Evolutionary conservation across 2,888 invertebrate species (phyloP).

Genomic region (Sthenelais limicola): DNA sequence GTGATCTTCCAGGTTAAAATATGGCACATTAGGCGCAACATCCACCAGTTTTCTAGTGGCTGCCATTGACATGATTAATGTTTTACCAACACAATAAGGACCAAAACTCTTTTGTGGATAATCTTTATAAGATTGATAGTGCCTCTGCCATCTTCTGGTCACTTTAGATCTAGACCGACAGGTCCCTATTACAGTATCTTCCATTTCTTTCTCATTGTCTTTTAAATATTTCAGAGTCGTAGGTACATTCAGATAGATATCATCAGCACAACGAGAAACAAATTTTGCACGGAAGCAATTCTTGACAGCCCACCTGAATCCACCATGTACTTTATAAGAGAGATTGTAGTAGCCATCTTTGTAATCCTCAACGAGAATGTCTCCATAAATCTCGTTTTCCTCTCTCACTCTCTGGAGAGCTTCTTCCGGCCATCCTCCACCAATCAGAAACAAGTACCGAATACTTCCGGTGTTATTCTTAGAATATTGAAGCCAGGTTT

Average conservation of each 20-base stretch:
- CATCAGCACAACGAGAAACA: neutral
- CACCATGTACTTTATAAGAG: neutral
- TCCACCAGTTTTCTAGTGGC: neutral
- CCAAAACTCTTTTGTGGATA: neutral
- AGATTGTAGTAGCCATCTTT: too few species aligned
- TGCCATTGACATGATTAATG: neutral
- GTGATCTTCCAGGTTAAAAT: neutral
- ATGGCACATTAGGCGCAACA: neutral
- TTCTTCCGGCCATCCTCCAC: neutral
- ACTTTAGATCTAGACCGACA: neutral
- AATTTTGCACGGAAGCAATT: neutral
- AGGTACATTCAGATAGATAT: neutral
- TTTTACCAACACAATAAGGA: neutral
- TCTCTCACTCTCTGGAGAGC: neutral
- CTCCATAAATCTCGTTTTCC: neutral
- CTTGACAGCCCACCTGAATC: neutral
- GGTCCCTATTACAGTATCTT: neutral
- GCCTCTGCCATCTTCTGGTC: neutral
- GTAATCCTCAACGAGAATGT: neutral
- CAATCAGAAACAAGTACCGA: neutral
- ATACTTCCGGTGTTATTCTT: neutral
- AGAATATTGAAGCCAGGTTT: neutral
- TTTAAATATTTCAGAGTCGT: neutral
- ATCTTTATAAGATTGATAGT: neutral
- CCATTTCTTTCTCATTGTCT: neutral